These are phyloP conservation scores for Vanessa cardui DNA, from an alignment of 2,888 invertebrate genomes.

Conservation along the genomic window DNA sequence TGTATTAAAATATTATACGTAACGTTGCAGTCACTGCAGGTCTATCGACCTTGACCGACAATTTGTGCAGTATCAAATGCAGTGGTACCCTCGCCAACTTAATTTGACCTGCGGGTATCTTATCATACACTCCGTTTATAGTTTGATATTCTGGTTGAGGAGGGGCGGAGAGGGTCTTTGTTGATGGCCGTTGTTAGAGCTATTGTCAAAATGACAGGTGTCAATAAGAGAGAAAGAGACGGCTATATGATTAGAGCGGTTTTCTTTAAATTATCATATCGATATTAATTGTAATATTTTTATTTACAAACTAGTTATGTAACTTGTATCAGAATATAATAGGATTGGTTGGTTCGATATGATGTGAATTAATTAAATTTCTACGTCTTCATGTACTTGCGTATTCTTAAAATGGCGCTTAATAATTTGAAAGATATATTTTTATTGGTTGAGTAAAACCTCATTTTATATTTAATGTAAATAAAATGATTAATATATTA, in stretches of 20 bases:
- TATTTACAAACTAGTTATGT: too few relatives aligned
- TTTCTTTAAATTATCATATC: not conserved
- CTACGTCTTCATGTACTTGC: too few relatives aligned
- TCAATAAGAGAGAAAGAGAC: conserved; percentile 26
- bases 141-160: not conserved
- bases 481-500: too few relatives aligned
- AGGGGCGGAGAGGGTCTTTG: conserved; percentile 33
- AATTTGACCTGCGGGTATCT: conserved; percentile 27
- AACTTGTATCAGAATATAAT: too few relatives aligned
- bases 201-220: conserved; percentile 60
- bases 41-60: conserved; percentile 46
- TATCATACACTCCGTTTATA: conserved; percentile 17
- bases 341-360: too few relatives aligned
- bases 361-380: too few relatives aligned
- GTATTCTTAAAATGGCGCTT: too few relatives aligned
- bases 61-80: conserved; percentile 40
- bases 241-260: not conserved
- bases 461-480: too few relatives aligned
- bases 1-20: conserved; percentile 10
- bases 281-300: not conserved
- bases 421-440: too few relatives aligned
- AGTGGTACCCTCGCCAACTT: conserved; percentile 29
- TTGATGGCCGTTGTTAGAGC: conserved; percentile 26
- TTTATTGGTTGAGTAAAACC: too few relatives aligned
- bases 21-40: conserved; percentile 34